These are phyloP conservation scores for Brachionus asplanchnoidis DNA, from an alignment of 1,140 invertebrate species.

Conservation along the genomic window DNA sequence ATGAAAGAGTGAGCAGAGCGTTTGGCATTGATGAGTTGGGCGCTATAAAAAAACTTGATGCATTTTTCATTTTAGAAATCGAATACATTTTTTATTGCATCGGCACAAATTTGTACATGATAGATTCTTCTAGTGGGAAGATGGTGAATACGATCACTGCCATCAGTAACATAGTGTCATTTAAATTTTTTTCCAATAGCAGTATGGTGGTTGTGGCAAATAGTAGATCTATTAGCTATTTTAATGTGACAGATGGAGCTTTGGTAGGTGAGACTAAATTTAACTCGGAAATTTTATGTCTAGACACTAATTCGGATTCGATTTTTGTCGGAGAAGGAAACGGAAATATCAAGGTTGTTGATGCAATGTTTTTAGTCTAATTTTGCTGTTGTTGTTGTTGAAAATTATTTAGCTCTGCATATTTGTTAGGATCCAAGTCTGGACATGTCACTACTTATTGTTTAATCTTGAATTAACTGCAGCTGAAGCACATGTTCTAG, in stretches of 20 bases:
- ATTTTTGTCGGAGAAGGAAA: not conserved
- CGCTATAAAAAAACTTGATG: not conserved
- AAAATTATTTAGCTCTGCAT: too few relatives aligned
- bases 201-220: not conserved
- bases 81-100: not conserved
- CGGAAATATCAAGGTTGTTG: not conserved
- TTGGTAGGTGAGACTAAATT: not conserved
- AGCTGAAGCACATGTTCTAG: too few relatives aligned
- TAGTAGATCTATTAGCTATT: not conserved
- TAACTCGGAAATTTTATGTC: not conserved
- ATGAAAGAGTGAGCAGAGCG: not conserved
- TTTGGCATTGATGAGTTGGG: not conserved
- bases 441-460: too few relatives aligned
- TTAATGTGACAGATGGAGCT: not conserved
- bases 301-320: not conserved
- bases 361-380: slow-evolving; percentile 59
- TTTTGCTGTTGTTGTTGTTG: slow-evolving; percentile 59
- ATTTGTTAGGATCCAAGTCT: too few relatives aligned
- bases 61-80: not conserved
- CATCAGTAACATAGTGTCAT: not conserved
- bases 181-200: not conserved
- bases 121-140: not conserved
- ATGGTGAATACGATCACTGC: not conserved
- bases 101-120: not conserved
- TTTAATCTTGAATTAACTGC: too few relatives aligned